Evolutionary conservation across 1,140 invertebrate species (phyloP).

Genomic region (Oedothorax gibbosus): DNA sequence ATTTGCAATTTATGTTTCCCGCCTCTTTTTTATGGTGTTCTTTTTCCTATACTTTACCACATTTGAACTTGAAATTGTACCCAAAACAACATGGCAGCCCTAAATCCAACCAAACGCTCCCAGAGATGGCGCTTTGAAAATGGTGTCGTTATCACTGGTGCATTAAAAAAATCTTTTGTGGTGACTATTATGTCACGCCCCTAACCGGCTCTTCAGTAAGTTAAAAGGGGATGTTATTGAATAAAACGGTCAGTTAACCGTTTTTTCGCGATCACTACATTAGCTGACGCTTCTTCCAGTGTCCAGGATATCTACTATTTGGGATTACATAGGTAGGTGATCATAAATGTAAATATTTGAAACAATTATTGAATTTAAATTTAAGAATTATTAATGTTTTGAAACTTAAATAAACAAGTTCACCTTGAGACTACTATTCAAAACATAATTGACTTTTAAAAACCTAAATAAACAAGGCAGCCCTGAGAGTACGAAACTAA

Average conservation of each 20-base stretch:
- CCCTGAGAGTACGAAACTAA: too few species aligned
- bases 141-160: constrained; percentile 20
- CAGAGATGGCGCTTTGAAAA: constrained; percentile 31
- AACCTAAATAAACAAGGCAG: too few species aligned
- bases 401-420: too few species aligned
- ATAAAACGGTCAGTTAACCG: constrained; percentile 41
- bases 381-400: too few species aligned
- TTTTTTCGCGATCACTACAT: constrained; percentile 29
- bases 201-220: constrained; percentile 10
- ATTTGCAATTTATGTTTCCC: constrained; percentile 13
- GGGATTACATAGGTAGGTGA: constrained; percentile 1
- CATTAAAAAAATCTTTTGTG: constrained; percentile 41
- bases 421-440: too few species aligned
- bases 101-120: constrained; percentile 1
- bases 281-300: background rate
- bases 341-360: too few species aligned
- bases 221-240: constrained; percentile 48
- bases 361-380: too few species aligned
- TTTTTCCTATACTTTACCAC: too few species aligned
- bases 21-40: background rate
- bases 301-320: constrained; percentile 5
- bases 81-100: constrained; percentile 18
- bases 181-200: constrained; percentile 46
- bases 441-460: too few species aligned
- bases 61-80: too few species aligned